Base-by-base conservation (phyloP, 2,113 vertebrate genomes). In the Neogobius melanostomus region DNA sequence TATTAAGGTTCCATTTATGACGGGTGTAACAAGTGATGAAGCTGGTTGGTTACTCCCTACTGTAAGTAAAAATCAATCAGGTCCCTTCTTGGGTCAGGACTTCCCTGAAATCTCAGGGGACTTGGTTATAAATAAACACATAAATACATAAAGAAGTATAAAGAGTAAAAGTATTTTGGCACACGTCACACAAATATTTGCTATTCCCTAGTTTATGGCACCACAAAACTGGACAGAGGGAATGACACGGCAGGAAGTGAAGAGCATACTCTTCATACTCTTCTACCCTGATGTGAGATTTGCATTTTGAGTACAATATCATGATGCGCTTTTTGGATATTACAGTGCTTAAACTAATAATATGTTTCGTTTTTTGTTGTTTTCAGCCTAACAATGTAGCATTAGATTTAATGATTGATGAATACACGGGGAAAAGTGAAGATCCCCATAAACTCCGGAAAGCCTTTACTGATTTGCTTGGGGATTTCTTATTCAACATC, bases 191-290 rank as follows among this genome's bases (percentile, higher is more conserved):
- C 9, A 28, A 1, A 3, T 6, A 56, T 28, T 5, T 56, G 17
- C 36, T 42, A 42, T 42, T 21, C 14, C 5, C 0, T 12, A 93
- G 91, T 43, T 28, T 54, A 11, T 92, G 9, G 11, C 7, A 51
- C 80, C 81, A 43, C 68, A 78, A 66, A 91, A 88, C 80, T 94
- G 93, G 93, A 85, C 59, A 7, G 84, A 92, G 60, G 93, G 93
- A 66, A 50, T 93, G 8, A 87, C 91, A 72, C 70, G 66, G 54
- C 89, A 92, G 36, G 17, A 69, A 0, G 0, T 81, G 2, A 0
- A 54, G 4, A 47, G 74, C 21, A 0, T 36, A 0, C 0, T 1
- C 0, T 43, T n/a, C n/a, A n/a, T n/a, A n/a, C n/a, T n/a, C 0
- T 64, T 90, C 11, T 57, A n/a, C 16, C 12, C 77, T 44, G 50